Evolutionary conservation across 2,113 vertebrate genomes (phyloP).

Genomic region (Siniperca chuatsi): DNA sequence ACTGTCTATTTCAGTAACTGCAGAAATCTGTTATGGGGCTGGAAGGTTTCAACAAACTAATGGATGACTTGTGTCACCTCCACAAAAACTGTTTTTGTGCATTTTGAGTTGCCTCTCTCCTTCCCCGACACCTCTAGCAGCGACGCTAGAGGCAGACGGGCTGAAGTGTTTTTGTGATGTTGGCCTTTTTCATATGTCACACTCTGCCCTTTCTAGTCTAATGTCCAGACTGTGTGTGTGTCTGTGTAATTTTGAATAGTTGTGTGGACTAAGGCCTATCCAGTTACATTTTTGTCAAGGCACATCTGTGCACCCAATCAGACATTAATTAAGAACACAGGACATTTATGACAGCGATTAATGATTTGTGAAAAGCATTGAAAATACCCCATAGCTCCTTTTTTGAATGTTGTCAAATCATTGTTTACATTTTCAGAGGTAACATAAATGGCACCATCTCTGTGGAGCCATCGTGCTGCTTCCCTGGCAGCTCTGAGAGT

Average conservation of each 20-base stretch:
- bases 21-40: conserved; percentile 26
- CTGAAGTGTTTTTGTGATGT: conserved; percentile 75
- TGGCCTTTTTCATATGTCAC: conserved; percentile 77
- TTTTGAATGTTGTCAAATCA: conserved; percentile 37
- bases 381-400: conserved; percentile 6
- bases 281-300: not conserved
- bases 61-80: conserved; percentile 49
- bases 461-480: conserved; percentile 19
- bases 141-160: conserved; percentile 55
- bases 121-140: conserved; percentile 51
- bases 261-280: not conserved
- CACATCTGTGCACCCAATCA: not conserved
- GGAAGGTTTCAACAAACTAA: conserved; percentile 18
- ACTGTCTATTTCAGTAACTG: conserved; percentile 14
- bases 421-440: conserved; percentile 6
- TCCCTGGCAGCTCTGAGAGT: conserved; percentile 27
- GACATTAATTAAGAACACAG: not conserved
- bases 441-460: not conserved
- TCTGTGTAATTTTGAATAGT: conserved; percentile 22
- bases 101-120: conserved; percentile 44
- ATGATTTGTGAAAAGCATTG: conserved; percentile 4
- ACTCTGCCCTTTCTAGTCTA: conserved; percentile 76
- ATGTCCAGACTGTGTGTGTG: conserved; percentile 32
- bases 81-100: conserved; percentile 36
- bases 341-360: not conserved